A percentile compares a stretch with the other conserved stretches of the same genome.
Conservation (phyloP, 2,888 invertebrate species). For the Eledona agricola region DNA sequence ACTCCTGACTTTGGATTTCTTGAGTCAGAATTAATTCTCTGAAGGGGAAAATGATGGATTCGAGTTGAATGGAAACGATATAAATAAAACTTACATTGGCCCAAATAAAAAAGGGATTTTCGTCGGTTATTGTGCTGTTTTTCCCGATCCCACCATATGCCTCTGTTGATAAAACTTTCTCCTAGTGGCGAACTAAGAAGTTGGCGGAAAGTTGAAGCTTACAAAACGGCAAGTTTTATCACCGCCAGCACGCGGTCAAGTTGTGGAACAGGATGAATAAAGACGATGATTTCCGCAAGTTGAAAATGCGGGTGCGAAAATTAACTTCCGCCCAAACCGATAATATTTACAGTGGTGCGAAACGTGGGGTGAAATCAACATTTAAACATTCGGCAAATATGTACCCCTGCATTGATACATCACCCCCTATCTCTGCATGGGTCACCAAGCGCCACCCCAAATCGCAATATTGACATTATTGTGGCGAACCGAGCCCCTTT, state of each 20-base stretch:
- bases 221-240: conserved; percentile 25
- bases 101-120: conserved; percentile 19
- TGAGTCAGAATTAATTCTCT: too few species aligned
- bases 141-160: conserved; percentile 19
- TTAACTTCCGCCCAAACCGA: too few species aligned
- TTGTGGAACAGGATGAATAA: conserved; percentile 10
- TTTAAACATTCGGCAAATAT: too few species aligned
- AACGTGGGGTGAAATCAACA: too few species aligned
- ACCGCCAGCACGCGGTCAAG: conserved; percentile 20
- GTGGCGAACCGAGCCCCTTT: background rate
- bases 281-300: conserved; percentile 1
- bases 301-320: background rate
- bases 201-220: conserved; percentile 13
- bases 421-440: too few species aligned
- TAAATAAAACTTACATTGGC: too few species aligned
- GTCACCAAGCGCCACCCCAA: conserved; percentile 1
- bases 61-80: too few species aligned
- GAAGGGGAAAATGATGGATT: too few species aligned
- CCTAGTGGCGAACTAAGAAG: conserved; percentile 9
- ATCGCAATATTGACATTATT: background rate
- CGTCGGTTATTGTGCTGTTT: conserved; percentile 19
- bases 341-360: too few species aligned
- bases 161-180: conserved; percentile 27
- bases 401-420: too few species aligned
- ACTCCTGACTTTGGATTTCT: too few species aligned